Percentiles rank a stretch among this genome's conserved stretches.
phyloP scores from a whole-genome alignment of 2,888 invertebrate species.

The Melangyna quadrimaculata region DNA sequence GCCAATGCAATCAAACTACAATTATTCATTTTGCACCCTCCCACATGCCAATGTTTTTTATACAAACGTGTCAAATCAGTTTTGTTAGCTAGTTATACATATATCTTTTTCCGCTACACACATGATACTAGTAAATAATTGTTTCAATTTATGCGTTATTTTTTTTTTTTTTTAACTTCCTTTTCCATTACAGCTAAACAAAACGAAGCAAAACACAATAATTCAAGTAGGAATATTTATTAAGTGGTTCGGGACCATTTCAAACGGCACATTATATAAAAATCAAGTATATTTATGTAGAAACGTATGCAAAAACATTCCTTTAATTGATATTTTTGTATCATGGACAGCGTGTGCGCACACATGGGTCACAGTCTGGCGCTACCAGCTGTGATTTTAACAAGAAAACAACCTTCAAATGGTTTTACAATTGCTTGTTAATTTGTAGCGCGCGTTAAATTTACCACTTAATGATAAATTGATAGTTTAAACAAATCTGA shows the following conservation, averaged over 20 bases:
- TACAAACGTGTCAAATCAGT: background rate
- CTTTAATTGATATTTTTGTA: constrained; percentile 38
- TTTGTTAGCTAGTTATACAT: background rate
- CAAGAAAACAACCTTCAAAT: constrained; percentile 47
- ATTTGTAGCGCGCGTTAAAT: constrained; percentile 30
- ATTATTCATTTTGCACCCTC: constrained; percentile 7
- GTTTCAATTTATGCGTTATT: background rate
- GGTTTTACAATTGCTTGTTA: constrained; percentile 24
- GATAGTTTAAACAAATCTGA: constrained; percentile 6
- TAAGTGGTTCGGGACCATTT: constrained; percentile 2
- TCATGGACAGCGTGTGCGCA: constrained; percentile 23
- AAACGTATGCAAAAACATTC: no score
- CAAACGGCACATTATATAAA: constrained; percentile 12
- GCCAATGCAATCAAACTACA: background rate
- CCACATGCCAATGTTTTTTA: background rate
- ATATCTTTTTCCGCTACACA: background rate
- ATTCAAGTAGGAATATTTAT: constrained; percentile 5
- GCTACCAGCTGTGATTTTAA: constrained; percentile 27
- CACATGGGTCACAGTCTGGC: constrained; percentile 21
- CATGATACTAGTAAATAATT: background rate
- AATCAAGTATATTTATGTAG: constrained; percentile 11
- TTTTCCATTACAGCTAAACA: background rate
- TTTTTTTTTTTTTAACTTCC: background rate
- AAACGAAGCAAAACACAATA: background rate
- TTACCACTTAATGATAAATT: constrained; percentile 36